Conservation (phyloP, 2,888 invertebrate species). For the Deilephila porcellus region DNA sequence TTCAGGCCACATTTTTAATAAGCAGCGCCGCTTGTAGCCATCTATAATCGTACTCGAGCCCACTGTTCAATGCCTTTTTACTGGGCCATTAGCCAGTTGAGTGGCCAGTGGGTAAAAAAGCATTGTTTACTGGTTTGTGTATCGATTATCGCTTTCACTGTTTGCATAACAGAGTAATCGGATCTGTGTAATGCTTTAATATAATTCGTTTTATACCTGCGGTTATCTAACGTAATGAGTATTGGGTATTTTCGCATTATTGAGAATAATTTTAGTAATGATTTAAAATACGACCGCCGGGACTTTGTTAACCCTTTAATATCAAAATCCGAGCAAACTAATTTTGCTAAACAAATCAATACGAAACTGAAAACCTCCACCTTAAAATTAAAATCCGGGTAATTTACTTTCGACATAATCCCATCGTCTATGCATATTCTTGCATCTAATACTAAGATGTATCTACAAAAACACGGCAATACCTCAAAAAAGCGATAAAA, state of each 20-base stretch:
- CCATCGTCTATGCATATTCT: too few species aligned
- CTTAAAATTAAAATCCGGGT: too few species aligned
- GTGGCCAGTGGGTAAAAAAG: slow-evolving; percentile 44
- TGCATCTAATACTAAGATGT: too few species aligned
- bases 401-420: too few species aligned
- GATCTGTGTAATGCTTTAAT: background rate
- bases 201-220: background rate
- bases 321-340: too few species aligned
- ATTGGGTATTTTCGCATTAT: too few species aligned
- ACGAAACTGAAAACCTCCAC: too few species aligned
- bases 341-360: too few species aligned
- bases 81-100: slow-evolving; percentile 65
- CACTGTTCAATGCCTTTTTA: slow-evolving; percentile 77
- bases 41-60: slow-evolving; percentile 68
- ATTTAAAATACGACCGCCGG: too few species aligned
- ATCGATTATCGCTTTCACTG: slow-evolving; percentile 43
- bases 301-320: too few species aligned
- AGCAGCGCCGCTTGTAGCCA: slow-evolving; percentile 62
- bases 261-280: too few species aligned
- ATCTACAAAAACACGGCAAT: background rate
- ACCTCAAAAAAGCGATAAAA: background rate
- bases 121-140: slow-evolving; percentile 42
- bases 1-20: slow-evolving; percentile 86
- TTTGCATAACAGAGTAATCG: background rate
- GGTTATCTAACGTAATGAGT: too few species aligned